Base-by-base conservation (phyloP, 1,140 invertebrate genomes). In the Oryzaephilus surinamensis region DNA sequence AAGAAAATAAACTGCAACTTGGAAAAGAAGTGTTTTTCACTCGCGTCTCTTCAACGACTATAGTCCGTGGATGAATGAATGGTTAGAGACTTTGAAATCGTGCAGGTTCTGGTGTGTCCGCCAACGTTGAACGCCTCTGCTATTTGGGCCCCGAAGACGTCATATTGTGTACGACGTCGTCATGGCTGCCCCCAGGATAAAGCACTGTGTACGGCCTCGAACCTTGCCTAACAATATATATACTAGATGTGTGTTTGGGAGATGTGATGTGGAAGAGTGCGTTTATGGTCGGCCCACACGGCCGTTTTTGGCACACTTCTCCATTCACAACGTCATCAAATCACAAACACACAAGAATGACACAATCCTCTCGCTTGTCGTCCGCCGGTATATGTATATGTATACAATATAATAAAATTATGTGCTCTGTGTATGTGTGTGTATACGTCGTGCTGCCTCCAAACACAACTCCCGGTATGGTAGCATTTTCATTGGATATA, bases 91-190 rank as follows among this genome's bases (percentile, higher is more conserved):
- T 38, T 31, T 35, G 43, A 40, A 51, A 45, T 45, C 45, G 49
- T 45, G 45, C 44, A 31, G 24, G 43, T 31, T 20, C 32, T 26
- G 44, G 43, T 38, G 30, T 46, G 43, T 41, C 46, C 51, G 51
- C 51, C 51, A 53, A 53, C 51, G 35, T 43, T 15, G 34, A 38
- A 41, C 51, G 51, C 51, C 51, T 53, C 48, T 48, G 51, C 48
- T 34, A n/a, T n/a, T n/a, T n/a, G n/a, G 27, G 32, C 36, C 23
- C 21, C 38, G 33, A 24, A 4, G 23, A 10, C 10, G 8, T 24
- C 4, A 24, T 48, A 44, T 44, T 46, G 51, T 49, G 46, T 46
- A 39, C 28, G 12, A 32, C 47, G 51, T 38, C 41, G 46, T 46
- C 46, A 52, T 32, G 43, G 41, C 17, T 37, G 29, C 36, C 36